Evolutionary conservation across 2,888 invertebrate species (phyloP).

Genomic region (Orthosia gracilis): DNA sequence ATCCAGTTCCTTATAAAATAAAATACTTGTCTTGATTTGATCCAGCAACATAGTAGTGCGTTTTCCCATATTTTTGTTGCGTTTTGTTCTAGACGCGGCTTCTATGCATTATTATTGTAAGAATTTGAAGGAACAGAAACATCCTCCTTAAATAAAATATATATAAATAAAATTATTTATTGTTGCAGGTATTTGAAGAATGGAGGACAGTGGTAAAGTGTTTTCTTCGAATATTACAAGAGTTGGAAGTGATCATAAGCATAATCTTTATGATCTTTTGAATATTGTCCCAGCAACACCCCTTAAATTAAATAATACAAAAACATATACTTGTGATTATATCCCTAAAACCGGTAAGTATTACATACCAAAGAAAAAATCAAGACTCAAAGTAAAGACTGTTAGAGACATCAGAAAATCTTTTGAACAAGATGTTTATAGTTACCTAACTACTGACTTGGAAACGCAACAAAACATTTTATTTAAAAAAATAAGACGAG

Average conservation of each 20-base stretch:
- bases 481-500: slow-evolving; percentile 82
- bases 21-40: too few species aligned
- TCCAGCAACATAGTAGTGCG: too few species aligned
- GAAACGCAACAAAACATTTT: slow-evolving; percentile 80
- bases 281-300: slow-evolving; percentile 76
- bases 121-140: too few species aligned
- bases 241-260: slow-evolving; percentile 69
- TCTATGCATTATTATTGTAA: too few species aligned
- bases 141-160: slow-evolving; percentile 11
- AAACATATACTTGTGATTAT: slow-evolving; percentile 74
- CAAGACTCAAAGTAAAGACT: slow-evolving; percentile 82
- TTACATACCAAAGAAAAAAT: slow-evolving; percentile 82
- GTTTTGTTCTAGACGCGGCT: too few species aligned
- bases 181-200: slow-evolving; percentile 68
- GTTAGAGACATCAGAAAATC: slow-evolving; percentile 81
- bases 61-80: too few species aligned
- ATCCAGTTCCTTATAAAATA: too few species aligned
- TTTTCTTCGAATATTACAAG: slow-evolving; percentile 81
- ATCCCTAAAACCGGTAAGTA: slow-evolving; percentile 78
- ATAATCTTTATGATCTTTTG: slow-evolving; percentile 80
- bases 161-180: slow-evolving; percentile 36
- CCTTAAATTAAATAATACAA: slow-evolving; percentile 57
- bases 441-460: slow-evolving; percentile 76
- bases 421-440: slow-evolving; percentile 82
- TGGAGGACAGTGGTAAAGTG: slow-evolving; percentile 76